A percentile compares a stretch with the other conserved stretches of the same genome.
Conservation (phyloP, 2,888 invertebrate genomes). For the Encarsia formosa region DNA sequence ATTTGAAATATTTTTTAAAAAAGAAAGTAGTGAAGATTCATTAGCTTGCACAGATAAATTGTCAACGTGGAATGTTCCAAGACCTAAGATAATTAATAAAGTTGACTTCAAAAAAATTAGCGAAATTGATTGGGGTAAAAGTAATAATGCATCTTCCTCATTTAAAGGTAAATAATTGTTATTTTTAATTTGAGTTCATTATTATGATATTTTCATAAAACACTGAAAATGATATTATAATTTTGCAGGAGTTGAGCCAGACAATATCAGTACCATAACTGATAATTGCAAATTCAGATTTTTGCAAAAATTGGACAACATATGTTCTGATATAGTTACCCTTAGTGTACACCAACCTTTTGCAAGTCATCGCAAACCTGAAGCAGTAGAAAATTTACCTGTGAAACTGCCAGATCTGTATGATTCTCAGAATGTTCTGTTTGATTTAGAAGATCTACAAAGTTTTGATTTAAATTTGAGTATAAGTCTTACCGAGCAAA, state of each 20-base stretch:
- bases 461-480: neutral
- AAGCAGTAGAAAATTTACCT: neutral
- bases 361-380: neutral
- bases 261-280: too few species aligned
- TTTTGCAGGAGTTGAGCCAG: too few species aligned
- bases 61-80: neutral
- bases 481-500: too few species aligned
- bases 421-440: neutral
- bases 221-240: neutral
- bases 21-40: neutral
- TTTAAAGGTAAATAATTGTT: neutral
- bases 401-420: neutral
- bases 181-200: neutral
- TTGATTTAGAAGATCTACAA: neutral
- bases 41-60: neutral
- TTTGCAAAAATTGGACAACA: neutral
- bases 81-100: neutral
- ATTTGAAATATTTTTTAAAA: neutral
- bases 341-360: slow-evolving; percentile 1
- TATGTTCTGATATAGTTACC: neutral
- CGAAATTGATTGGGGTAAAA: slow-evolving; percentile 1
- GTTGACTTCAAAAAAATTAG: neutral
- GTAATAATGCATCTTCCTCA: neutral
- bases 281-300: too few species aligned
- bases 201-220: neutral